Percentiles rank a stretch among this genome's conserved stretches.
These are phyloP conservation scores for Drosophila bocqueti DNA, from an alignment of 1,140 invertebrate genomes.

Conservation along the genomic window DNA sequence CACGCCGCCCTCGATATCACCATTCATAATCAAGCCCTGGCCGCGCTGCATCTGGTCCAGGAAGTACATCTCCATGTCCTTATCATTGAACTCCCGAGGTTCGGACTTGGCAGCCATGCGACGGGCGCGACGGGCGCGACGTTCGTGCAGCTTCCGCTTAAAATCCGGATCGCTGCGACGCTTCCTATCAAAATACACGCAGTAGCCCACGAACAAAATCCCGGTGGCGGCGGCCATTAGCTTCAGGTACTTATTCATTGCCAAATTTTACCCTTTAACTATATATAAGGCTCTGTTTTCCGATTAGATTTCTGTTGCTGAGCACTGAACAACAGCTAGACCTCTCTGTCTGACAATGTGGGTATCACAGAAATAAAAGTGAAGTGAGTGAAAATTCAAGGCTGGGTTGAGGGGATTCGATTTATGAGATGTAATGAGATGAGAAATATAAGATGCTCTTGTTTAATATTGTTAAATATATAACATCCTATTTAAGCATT, in stretches of 20 bases:
- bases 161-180: conserved; percentile 96
- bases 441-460: not conserved
- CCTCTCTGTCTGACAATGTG: conserved; percentile 1
- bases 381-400: not conserved
- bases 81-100: conserved; percentile 80
- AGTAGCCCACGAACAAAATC: conserved; percentile 91
- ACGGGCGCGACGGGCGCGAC: conserved; percentile 44
- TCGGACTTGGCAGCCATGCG: not conserved
- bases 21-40: conserved; percentile 93
- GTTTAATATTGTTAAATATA: not conserved
- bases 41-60: conserved; percentile 91
- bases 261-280: conserved; percentile 20
- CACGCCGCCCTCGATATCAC: conserved; percentile 94
- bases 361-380: not conserved
- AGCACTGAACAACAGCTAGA: conserved; percentile 1
- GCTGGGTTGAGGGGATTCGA: not conserved
- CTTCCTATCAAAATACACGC: conserved; percentile 98
- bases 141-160: conserved; percentile 89
- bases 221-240: conserved; percentile 94
- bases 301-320: conserved; percentile 1
- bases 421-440: not conserved
- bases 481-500: too few species aligned
- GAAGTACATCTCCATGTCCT: conserved; percentile 88
- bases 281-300: not conserved
- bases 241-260: conserved; percentile 86